These are phyloP conservation scores for Tanypteryx hageni DNA, from an alignment of 2,888 invertebrate species.

Conservation along the genomic window DNA sequence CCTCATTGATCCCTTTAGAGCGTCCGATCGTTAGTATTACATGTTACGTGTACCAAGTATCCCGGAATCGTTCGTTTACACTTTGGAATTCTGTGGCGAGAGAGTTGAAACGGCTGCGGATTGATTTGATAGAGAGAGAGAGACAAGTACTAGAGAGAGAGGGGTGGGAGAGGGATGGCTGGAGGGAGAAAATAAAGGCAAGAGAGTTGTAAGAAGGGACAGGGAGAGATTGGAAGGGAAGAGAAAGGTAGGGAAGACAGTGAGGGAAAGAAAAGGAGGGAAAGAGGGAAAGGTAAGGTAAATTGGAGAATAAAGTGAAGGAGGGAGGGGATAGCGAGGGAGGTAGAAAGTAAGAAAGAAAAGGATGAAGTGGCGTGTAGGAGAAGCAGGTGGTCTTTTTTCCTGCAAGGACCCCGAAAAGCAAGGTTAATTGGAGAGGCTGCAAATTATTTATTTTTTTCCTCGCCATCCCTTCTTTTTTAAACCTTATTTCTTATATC, in stretches of 20 bases:
- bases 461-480: too few relatives aligned
- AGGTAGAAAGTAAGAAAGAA: background rate
- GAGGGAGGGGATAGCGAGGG: background rate
- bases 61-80: too few relatives aligned
- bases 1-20: constrained; percentile 25
- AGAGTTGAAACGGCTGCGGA: background rate
- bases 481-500: too few relatives aligned
- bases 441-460: constrained; percentile 17
- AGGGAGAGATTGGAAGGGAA: constrained; percentile 66
- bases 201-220: constrained; percentile 23
- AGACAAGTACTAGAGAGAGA: too few relatives aligned
- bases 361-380: background rate
- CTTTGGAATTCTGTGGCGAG: background rate
- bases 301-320: constrained; percentile 37
- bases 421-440: constrained; percentile 10
- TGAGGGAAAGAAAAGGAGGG: constrained; percentile 47
- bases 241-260: constrained; percentile 68
- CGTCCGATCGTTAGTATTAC: background rate
- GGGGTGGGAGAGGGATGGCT: constrained; percentile 48
- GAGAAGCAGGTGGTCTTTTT: background rate
- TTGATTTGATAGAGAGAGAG: constrained; percentile 59
- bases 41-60: too few relatives aligned
- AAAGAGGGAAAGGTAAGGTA: constrained; percentile 67
- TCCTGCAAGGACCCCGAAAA: too few relatives aligned
- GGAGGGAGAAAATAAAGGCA: background rate